Evolutionary conservation across 2,113 vertebrate species (phyloP), one percentile per base, ranked within the genome.

Genomic region (Phaethornis superciliosus): DNA sequence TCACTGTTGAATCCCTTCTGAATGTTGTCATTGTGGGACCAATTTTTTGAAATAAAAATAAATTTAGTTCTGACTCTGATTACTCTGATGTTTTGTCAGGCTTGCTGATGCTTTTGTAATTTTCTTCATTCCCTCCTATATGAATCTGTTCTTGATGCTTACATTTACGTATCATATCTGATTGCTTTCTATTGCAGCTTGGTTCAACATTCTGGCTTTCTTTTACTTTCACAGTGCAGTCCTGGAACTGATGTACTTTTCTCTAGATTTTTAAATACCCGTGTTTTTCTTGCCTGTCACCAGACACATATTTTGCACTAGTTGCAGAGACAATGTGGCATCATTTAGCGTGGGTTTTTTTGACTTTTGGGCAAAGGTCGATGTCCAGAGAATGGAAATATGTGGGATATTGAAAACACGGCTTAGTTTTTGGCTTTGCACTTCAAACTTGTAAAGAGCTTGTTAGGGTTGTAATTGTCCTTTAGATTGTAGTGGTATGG

Each of bases 401-500:
- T 21, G 90, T 68, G 52, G 72, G 68, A 86, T 87, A 56, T 17
- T 91, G 81, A 47, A 82, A 96, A 77, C 13, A 19, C 44, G 33
- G 51, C 33, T 88, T 85, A 63, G 30, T 67, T 93, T 89, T 94
- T 95, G 42, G 59, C 85, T 91, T 80, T 91, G 37, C 19, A 15
- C 27, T 82, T 93, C 42, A 89, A 59, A 91, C 27, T 40, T 67
- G 6, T 82, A 44, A 85, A 89, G 68, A 88, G 16, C 33, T 89
- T 77, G 46, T 77, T 79, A 58, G n/a, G 37, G 26, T 81, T 88
- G 63, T 93, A 77, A 67, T 87, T 85, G 74, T 30, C 46, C 42
- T 89, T 91, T 86, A 74, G 33, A 55, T 69, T 42, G 42, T 71
- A 76, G 59, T 59, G 78, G 54, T 24, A 26, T 62, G 75, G 59